phyloP scores from a whole-genome alignment of 1,140 invertebrate species.

The Campodea augens region DNA sequence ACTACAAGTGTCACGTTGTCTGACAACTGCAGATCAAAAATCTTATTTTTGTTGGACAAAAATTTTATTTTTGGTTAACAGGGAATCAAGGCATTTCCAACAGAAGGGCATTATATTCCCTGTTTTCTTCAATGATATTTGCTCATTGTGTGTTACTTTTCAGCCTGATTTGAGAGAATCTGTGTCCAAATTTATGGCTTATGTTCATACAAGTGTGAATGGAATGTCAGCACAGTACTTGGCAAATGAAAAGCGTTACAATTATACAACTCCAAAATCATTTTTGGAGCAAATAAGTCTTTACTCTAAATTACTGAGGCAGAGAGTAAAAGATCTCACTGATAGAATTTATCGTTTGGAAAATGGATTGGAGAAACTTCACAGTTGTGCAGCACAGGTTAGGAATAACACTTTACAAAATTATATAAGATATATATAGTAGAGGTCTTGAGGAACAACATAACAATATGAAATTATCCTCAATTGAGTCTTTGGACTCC shows the following conservation, averaged over 20 bases:
- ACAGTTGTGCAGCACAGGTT: constrained; percentile 65
- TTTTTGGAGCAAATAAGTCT: constrained; percentile 89
- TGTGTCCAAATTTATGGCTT: constrained; percentile 81
- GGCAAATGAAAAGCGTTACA: constrained; percentile 74
- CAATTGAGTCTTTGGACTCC: too few species aligned
- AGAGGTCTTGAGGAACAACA: too few species aligned
- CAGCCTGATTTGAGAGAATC: constrained; percentile 46
- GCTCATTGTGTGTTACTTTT: constrained; percentile 11
- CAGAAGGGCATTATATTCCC: too few species aligned
- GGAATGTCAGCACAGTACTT: constrained; percentile 68
- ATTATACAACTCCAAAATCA: constrained; percentile 93
- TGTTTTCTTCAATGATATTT: too few species aligned
- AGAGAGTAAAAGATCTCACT: constrained; percentile 61
- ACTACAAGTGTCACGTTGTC: too few species aligned
- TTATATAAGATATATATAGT: too few species aligned
- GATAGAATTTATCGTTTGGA: constrained; percentile 69
- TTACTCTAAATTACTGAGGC: constrained; percentile 65
- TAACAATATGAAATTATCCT: too few species aligned
- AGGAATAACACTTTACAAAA: too few species aligned
- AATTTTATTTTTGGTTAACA: too few species aligned
- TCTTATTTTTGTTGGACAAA: too few species aligned
- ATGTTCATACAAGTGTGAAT: constrained; percentile 83
- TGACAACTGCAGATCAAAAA: too few species aligned
- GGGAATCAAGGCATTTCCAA: too few species aligned
- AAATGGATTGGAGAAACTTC: constrained; percentile 81